Evolutionary conservation across 1,140 invertebrate genomes (phyloP).

Genomic region (Carposina sasakii): DNA sequence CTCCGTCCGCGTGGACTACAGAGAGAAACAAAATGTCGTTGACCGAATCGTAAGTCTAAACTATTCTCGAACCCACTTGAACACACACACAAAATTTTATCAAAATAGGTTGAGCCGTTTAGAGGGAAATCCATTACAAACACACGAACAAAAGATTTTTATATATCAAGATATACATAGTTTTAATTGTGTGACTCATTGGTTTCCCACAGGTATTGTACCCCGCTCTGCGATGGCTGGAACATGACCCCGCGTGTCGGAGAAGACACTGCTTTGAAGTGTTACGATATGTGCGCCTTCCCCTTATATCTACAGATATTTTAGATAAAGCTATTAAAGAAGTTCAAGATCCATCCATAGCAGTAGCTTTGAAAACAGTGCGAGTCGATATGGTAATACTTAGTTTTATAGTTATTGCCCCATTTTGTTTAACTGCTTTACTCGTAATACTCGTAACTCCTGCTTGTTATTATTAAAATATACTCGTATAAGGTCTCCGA

Average conservation of each 20-base stretch:
- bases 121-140: not conserved
- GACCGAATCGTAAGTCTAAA: too few relatives aligned
- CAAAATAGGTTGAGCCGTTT: not conserved
- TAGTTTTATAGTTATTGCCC: too few relatives aligned
- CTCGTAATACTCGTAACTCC: too few relatives aligned
- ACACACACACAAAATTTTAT: conserved; percentile 5
- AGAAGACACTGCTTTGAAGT: conserved; percentile 91
- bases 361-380: conserved; percentile 86
- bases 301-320: conserved; percentile 86
- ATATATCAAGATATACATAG: too few relatives aligned
- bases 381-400: conserved; percentile 82
- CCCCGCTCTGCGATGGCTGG: conserved; percentile 93
- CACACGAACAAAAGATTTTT: too few relatives aligned
- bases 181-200: too few relatives aligned
- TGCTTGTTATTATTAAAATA: too few relatives aligned
- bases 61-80: not conserved
- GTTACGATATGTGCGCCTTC: conserved; percentile 86
- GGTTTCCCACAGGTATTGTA: conserved; percentile 80
- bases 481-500: too few relatives aligned
- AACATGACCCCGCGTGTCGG: conserved; percentile 85
- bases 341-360: conserved; percentile 86
- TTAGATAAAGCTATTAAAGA: conserved; percentile 86
- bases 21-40: too few relatives aligned
- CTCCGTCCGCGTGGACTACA: too few relatives aligned
- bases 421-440: too few relatives aligned